Percentiles rank a stretch among this genome's conserved stretches.
phyloP scores from a whole-genome alignment of 2,888 invertebrate genomes.

The Ophion slaviceki region DNA sequence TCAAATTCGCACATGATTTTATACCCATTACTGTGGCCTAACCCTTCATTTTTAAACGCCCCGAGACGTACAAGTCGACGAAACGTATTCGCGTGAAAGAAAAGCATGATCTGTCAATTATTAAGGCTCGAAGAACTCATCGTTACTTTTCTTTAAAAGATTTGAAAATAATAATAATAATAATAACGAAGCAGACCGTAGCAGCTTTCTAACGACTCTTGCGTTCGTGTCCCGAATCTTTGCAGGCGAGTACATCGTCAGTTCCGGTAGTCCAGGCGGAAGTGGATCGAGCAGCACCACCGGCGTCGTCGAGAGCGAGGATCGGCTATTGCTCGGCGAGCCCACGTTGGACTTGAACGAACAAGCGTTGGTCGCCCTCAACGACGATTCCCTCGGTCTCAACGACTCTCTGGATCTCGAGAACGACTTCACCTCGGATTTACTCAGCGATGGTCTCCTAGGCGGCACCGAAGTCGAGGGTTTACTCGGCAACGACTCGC shows the following conservation, averaged over 20 bases:
- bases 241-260: slow-evolving; percentile 83
- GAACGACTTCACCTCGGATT: slow-evolving; percentile 80
- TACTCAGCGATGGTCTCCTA: slow-evolving; percentile 78
- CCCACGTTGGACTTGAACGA: slow-evolving; percentile 76
- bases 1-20: no score
- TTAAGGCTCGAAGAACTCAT: not conserved
- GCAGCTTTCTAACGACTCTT: slow-evolving; percentile 6
- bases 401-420: slow-evolving; percentile 79
- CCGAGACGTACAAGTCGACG: not conserved
- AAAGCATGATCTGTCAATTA: not conserved
- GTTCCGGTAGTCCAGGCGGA: slow-evolving; percentile 72
- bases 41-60: no score
- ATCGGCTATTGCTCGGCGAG: slow-evolving; percentile 73
- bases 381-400: slow-evolving; percentile 79
- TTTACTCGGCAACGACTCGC: slow-evolving; percentile 80
- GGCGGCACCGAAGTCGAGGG: slow-evolving; percentile 78
- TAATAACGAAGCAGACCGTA: not conserved
- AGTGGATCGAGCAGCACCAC: slow-evolving; percentile 68
- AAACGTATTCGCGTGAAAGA: not conserved
- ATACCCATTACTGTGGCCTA: no score
- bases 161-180: not conserved
- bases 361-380: slow-evolving; percentile 76
- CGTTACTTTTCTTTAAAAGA: not conserved
- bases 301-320: slow-evolving; percentile 67
- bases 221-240: slow-evolving; percentile 26